Evolutionary conservation across 2,888 invertebrate species (phyloP).

Genomic region (Heliothis peltigera): DNA sequence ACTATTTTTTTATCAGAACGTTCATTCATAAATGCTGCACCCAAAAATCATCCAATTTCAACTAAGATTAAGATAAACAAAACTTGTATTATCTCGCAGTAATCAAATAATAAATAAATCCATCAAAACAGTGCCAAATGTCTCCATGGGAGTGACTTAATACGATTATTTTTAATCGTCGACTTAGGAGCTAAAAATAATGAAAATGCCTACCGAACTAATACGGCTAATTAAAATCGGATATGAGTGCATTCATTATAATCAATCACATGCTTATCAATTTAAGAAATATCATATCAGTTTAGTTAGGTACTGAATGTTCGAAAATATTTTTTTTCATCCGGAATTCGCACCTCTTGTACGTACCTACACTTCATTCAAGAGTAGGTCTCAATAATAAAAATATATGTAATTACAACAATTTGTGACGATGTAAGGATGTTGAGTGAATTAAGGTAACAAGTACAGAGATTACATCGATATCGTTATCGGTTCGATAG

Average conservation of each 20-base stretch:
- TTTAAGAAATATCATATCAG: neutral
- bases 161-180: conserved; percentile 18
- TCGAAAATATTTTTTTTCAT: too few relatives aligned
- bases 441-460: conserved; percentile 70
- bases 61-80: conserved; percentile 9
- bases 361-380: too few relatives aligned
- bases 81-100: neutral
- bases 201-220: neutral
- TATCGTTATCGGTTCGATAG: conserved; percentile 70
- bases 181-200: conserved; percentile 7
- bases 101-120: conserved; percentile 5
- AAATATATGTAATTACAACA: neutral
- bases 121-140: conserved; percentile 4
- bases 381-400: too few relatives aligned
- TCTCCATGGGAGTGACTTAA: conserved; percentile 2
- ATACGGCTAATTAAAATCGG: neutral
- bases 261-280: neutral
- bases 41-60: conserved; percentile 20
- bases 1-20: neutral
- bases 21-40: conserved; percentile 12
- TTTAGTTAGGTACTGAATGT: too few relatives aligned
- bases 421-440: conserved; percentile 42
- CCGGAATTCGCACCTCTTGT: too few relatives aligned
- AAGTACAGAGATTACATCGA: conserved; percentile 69
- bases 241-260: conserved; percentile 6